Base-by-base conservation (phyloP, 1,140 invertebrate species). In the Saccostrea echinata region DNA sequence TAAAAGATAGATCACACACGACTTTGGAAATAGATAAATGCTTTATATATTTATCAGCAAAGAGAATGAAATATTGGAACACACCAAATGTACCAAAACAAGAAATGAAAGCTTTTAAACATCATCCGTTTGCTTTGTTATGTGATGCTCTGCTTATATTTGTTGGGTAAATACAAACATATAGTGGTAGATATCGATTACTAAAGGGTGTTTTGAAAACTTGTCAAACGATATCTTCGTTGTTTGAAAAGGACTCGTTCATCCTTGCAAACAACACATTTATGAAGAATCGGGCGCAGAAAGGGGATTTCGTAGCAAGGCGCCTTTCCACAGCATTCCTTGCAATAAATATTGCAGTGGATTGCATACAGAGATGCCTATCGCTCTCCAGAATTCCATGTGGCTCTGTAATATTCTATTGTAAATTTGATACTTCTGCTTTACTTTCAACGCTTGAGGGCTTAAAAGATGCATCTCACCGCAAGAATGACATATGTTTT, bases 161-260 rank as follows among this genome's bases (percentile, higher is more conserved):
- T 18, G 30, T 30, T 76, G 8, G 3, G 68, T 76, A 76, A 76
- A 76, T 27, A 76, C 8, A 8, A 76, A 13, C 27, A 76, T 76
- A 30, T 76, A 76, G 12, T 76, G 68, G 68, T 33, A 76, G 24
- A 76, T 30, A 76, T 76, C 33, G 68, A 76, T 76, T 30, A 76
- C 68, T 12, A 30, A 76, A 76, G 68, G 8, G 68, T 76, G 68
- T 76, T 76, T 76, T 76, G 68, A 76, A 35, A 76, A 18, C 68
- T 33, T 76, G 68, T 76, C 27, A 76, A 33, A 76, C 68, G 68
- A 76, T 76, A 76, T 76, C 68, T 33, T 13, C 27, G 33, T 76
- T 30, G 24, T 18, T 61, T 30, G 27, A 76, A 30, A 76, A 76
- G 68, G 27, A 30, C 30, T 13, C 24, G 8, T 76, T 30, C 68